phyloP scores from a whole-genome alignment of 2,113 vertebrate genomes.

The Toxotes jaculatrix region DNA sequence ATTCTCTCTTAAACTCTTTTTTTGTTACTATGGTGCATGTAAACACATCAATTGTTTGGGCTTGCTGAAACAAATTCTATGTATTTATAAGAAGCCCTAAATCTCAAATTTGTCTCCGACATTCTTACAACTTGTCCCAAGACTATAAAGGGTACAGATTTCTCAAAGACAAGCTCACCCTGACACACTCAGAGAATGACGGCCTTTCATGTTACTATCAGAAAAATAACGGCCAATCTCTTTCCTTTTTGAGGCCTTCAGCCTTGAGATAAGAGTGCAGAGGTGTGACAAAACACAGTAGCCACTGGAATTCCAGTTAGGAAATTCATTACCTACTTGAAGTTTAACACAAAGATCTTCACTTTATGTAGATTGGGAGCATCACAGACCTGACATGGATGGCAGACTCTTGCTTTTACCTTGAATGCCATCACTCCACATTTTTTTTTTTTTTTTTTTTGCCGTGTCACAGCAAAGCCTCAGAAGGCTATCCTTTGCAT shows the following conservation, averaged over 20 bases:
- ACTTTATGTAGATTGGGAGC: neutral
- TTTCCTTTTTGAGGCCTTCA: neutral
- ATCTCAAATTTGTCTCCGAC: neutral
- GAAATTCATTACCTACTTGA: neutral
- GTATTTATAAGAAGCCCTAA: neutral
- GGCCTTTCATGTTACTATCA: neutral
- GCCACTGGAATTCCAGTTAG: neutral
- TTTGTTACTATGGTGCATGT: neutral
- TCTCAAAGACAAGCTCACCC: constrained; percentile 18
- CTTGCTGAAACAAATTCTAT: neutral
- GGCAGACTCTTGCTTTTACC: constrained; percentile 20
- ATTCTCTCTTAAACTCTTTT: neutral
- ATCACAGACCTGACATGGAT: neutral
- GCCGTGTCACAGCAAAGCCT: constrained; percentile 43
- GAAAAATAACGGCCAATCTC: neutral
- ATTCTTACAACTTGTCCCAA: neutral
- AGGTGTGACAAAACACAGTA: neutral
- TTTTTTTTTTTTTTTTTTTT: neutral
- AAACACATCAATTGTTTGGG: neutral
- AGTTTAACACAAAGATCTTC: neutral
- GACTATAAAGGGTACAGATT: neutral
- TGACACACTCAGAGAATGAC: constrained; percentile 19
- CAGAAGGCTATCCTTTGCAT: constrained; percentile 32
- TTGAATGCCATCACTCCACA: constrained; percentile 14
- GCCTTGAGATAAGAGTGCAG: constrained; percentile 3